Evolutionary conservation across 2,797 vertebrate genomes (phyloP).

Genomic region (Neomorphus geoffroyi): DNA sequence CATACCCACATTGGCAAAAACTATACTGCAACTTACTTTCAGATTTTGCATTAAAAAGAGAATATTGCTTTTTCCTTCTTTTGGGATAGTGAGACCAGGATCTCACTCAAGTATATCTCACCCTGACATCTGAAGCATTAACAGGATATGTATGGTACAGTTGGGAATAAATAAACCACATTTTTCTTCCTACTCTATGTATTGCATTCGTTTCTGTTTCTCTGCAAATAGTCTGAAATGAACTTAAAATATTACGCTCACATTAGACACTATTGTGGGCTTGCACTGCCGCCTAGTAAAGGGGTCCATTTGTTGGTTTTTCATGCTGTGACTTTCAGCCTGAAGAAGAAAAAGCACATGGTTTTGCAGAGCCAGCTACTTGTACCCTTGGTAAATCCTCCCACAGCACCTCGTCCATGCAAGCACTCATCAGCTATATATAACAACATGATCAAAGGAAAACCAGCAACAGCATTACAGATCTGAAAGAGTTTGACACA

Average conservation of each 20-base stretch:
- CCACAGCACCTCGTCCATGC: not conserved
- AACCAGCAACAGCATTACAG: not conserved
- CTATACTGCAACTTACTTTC: not conserved
- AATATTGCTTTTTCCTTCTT: not conserved
- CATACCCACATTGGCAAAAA: no score
- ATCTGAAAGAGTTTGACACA: not conserved
- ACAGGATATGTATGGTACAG: not conserved
- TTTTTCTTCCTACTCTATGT: not conserved
- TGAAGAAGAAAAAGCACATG: slow-evolving; percentile 65
- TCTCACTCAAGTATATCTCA: not conserved
- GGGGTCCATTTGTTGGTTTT: slow-evolving; percentile 98
- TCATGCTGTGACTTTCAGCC: slow-evolving; percentile 96
- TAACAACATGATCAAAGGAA: not conserved
- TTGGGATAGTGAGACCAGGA: not conserved
- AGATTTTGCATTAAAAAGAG: not conserved
- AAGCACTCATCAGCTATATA: not conserved
- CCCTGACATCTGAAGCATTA: not conserved
- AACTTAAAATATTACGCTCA: slow-evolving; percentile 72
- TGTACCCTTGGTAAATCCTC: not conserved
- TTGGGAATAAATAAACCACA: not conserved
- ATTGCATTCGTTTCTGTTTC: not conserved
- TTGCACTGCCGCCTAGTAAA: slow-evolving; percentile 98
- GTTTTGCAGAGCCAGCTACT: not conserved
- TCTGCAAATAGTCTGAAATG: not conserved
- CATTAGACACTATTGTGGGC: slow-evolving; percentile 98